Evolutionary conservation across 2,797 vertebrate species (phyloP).

Genomic region (Nyctalus aviator): DNA sequence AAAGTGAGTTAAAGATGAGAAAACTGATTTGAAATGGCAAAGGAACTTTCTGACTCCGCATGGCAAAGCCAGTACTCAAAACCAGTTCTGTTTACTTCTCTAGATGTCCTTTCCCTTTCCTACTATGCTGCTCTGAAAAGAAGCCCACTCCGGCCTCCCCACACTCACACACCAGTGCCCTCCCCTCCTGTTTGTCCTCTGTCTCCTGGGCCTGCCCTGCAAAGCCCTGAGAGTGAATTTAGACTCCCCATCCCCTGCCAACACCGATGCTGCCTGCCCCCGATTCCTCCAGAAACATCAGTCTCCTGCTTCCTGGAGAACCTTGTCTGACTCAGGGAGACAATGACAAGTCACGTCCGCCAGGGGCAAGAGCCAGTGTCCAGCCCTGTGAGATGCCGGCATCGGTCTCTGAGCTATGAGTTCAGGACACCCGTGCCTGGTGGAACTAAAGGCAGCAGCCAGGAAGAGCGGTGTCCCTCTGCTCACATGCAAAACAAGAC

Average conservation of each 20-base stretch:
- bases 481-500: not conserved
- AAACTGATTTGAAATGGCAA: not conserved
- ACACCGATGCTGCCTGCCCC: not conserved
- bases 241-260: not conserved
- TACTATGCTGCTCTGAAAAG: not conserved
- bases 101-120: not conserved
- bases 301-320: not conserved
- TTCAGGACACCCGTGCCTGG: not conserved
- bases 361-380: not conserved
- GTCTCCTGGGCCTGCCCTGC: not conserved
- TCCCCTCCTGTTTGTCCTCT: not conserved
- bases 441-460: not conserved
- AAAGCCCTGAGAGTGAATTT: not conserved
- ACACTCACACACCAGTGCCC: not conserved
- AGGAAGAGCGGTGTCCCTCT: not conserved
- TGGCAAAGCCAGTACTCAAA: not conserved
- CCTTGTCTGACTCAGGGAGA: not conserved
- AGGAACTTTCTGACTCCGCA: not conserved
- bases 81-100: not conserved
- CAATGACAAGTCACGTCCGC: not conserved
- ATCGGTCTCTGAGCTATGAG: not conserved
- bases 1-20: not conserved
- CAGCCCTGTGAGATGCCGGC: not conserved
- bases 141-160: not conserved
- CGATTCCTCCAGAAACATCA: not conserved